Base-by-base conservation (phyloP, 2,113 vertebrate species). In the Phylloscopus whistleri region DNA sequence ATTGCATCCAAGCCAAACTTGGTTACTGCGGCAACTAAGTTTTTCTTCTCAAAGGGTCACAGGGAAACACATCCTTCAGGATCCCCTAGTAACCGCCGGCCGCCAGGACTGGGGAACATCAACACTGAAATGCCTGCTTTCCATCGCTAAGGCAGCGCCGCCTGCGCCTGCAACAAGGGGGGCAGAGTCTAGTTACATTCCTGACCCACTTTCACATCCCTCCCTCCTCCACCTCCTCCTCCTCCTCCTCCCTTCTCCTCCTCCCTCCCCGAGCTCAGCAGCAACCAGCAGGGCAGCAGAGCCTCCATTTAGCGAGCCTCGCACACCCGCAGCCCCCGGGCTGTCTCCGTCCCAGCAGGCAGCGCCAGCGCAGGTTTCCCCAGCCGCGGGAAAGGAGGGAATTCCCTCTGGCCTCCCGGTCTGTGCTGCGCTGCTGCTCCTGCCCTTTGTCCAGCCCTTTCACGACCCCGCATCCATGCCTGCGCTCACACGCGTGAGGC, bases 131-230 rank as follows among this genome's bases (percentile, higher is more conserved):
- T 87, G 89, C 96, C 96, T 86, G 95, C 96, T 97, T 95, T 97
- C 96, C 96, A 95, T 97, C 90, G 93, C 97, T 92, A 96, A 97
- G 95, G 92, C 96, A 87, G 94, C 84, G 89, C 96, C 41, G 96
- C 95, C 96, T 93, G 90, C 78, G 94, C 95, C 86, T 94, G 97
- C 96, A 89, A 89, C 86, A 93, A 89, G 96, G 94, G 94, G 94
- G 97, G 96, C 96, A 98, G 98, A 97, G 95, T 98, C 97, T 98
- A 95, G 97, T 98, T 98, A 98, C 98, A 98, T 98, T 98, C 98
- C 98, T 98, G 98, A 98, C 98, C 98, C 98, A 98, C 98, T 98
- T 98, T 97, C 97, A 87, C 97, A 96, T 97, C 96, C 93, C 96
- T 97, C 95, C 97, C 97, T 96, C 95, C 97, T 96, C 94, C 97